Conservation (phyloP, 1,140 invertebrate genomes). For the Drosophila ercepeae region DNA sequence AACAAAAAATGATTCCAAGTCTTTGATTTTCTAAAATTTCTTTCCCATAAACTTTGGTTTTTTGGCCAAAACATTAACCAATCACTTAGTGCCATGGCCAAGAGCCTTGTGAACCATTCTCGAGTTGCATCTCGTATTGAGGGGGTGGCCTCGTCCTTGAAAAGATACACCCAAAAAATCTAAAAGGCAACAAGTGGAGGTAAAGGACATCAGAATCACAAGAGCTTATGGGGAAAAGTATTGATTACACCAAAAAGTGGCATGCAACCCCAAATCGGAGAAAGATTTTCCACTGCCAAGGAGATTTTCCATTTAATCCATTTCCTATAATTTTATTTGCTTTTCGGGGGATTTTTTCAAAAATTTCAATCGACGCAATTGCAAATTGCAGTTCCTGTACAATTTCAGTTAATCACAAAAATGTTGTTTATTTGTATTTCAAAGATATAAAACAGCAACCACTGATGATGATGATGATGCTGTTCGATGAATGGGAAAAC, state of each 20-base stretch:
- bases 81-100: constrained; percentile 18
- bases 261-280: constrained; percentile 29
- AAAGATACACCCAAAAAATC: constrained; percentile 1
- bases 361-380: constrained; percentile 14
- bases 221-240: constrained; percentile 10
- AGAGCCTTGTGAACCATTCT: constrained; percentile 52
- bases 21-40: background rate
- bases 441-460: constrained; percentile 29
- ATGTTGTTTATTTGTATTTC: constrained; percentile 33
- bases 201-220: constrained; percentile 1
- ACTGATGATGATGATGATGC: constrained; percentile 17
- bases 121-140: constrained; percentile 46
- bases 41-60: constrained; percentile 24
- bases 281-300: background rate
- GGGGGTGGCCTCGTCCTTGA: constrained; percentile 48
- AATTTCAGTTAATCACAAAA: constrained; percentile 39
- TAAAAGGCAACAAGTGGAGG: constrained; percentile 34
- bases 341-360: background rate
- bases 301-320: background rate
- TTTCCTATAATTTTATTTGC: background rate
- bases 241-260: constrained; percentile 41
- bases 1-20: background rate
- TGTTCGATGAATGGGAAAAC: constrained; percentile 9
- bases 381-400: constrained; percentile 36
- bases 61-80: constrained; percentile 16